Conservation (phyloP, 2,797 vertebrate species). For the Parauchenoglanis punctatus region DNA sequence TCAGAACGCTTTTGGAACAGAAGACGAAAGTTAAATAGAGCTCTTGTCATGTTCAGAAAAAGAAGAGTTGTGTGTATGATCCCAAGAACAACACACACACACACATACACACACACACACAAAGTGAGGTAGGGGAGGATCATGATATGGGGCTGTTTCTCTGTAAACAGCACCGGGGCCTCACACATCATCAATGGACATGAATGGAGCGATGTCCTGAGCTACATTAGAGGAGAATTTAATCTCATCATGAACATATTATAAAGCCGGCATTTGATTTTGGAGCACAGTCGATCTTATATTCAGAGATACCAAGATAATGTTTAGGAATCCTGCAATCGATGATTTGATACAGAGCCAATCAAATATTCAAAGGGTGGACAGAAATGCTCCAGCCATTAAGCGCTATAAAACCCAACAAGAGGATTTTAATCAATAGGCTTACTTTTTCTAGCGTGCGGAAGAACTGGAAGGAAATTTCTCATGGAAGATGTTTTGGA, state of each 20-base stretch:
- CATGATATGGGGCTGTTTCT: background rate
- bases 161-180: background rate
- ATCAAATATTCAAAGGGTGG: background rate
- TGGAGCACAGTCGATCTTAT: background rate
- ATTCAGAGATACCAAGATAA: background rate
- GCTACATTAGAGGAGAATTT: background rate
- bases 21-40: background rate
- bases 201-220: background rate
- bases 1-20: background rate
- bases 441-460: background rate
- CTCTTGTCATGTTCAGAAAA: background rate
- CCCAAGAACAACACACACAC: background rate
- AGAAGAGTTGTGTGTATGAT: background rate
- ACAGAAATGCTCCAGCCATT: background rate
- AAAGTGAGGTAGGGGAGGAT: background rate
- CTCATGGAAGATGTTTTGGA: too few relatives aligned
- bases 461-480: too few relatives aligned
- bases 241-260: background rate
- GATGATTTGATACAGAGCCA: background rate
- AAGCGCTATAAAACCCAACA: background rate
- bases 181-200: background rate
- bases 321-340: background rate
- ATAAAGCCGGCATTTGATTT: background rate
- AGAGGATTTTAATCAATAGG: background rate
- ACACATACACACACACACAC: background rate